phyloP scores from a whole-genome alignment of 2,797 vertebrate species.

The Gymnoscopelus microlampas region DNA sequence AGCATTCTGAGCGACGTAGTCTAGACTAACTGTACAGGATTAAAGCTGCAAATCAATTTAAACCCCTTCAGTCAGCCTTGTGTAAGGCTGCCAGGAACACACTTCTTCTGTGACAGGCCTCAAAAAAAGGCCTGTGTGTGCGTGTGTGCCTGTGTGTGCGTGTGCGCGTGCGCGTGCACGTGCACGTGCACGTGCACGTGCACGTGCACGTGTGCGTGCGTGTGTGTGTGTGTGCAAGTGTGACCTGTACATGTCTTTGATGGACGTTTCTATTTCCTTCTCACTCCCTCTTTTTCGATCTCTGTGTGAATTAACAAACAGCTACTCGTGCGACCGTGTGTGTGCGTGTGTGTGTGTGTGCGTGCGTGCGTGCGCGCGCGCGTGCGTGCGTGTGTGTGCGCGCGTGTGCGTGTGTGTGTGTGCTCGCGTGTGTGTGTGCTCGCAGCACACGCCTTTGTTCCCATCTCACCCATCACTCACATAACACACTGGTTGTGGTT shows the following conservation, averaged over 20 bases:
- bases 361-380: neutral
- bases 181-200: neutral
- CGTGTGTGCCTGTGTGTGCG: neutral
- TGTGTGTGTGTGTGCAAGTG: neutral
- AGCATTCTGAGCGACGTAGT: conserved; percentile 55
- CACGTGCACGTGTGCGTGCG: neutral
- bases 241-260: neutral
- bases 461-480: conserved; percentile 56
- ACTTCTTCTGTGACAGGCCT: conserved; percentile 2
- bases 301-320: no score
- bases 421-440: neutral
- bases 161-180: neutral
- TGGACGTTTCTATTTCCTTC: no score
- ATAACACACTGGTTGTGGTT: conserved; percentile 74
- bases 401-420: conserved; percentile 4
- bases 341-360: conserved; percentile 4
- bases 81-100: conserved; percentile 27
- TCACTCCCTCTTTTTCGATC: no score
- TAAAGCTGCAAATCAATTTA: conserved; percentile 58
- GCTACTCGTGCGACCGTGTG: neutral
- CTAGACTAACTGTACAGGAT: conserved; percentile 63
- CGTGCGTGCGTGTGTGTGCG: conserved; percentile 4
- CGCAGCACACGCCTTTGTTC: conserved; percentile 11
- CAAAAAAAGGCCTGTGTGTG: neutral
- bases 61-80: conserved; percentile 47